Conservation (phyloP, 2,113 vertebrate species). For the Dicrurus megarhynchus region DNA sequence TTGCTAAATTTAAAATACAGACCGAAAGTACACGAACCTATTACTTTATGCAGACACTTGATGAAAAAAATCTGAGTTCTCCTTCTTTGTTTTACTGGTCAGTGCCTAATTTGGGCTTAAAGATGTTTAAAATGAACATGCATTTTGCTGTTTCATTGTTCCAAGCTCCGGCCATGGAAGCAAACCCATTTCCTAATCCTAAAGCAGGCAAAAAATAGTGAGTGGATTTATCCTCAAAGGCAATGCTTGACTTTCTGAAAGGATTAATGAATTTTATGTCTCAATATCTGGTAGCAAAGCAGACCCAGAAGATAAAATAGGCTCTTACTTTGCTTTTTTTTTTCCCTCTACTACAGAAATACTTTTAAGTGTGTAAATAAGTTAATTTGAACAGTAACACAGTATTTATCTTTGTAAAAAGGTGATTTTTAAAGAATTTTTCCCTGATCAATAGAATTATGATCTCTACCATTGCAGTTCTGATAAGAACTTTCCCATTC, state of each 20-base stretch:
- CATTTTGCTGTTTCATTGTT: neutral
- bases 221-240: neutral
- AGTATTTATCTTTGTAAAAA: accelerated
- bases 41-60: neutral
- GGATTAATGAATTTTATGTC: neutral
- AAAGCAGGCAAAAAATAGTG: neutral
- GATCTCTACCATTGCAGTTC: neutral
- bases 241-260: neutral
- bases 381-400: neutral
- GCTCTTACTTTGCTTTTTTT: neutral
- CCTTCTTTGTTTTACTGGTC: neutral
- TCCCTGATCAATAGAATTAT: neutral
- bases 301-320: neutral
- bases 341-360: neutral
- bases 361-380: neutral
- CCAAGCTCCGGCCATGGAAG: neutral
- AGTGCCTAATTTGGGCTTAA: neutral
- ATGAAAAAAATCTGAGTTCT: neutral
- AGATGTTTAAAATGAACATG: neutral
- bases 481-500: neutral
- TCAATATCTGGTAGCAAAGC: neutral
- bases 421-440: neutral
- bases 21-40: neutral
- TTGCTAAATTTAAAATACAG: neutral
- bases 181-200: neutral